phyloP scores from a whole-genome alignment of 1,140 invertebrate species.

The Tetragonula clypearis region DNA sequence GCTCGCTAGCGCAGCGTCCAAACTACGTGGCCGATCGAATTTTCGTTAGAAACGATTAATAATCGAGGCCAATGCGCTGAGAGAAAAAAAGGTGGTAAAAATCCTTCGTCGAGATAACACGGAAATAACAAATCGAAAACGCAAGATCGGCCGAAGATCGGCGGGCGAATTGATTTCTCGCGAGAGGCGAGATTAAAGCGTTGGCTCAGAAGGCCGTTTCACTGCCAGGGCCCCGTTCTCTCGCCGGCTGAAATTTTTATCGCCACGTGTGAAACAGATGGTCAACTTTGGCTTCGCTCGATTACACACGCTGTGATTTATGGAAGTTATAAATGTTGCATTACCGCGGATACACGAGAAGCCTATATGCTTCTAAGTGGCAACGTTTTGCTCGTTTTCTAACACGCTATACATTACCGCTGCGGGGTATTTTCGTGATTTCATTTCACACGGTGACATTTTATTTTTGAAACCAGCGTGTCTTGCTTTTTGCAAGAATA shows the following conservation, averaged over 20 bases:
- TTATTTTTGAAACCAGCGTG: not conserved
- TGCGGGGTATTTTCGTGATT: not conserved
- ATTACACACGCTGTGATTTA: conserved; percentile 52
- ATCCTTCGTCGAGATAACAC: too few relatives aligned
- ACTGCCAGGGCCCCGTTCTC: not conserved
- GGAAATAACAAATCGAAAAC: not conserved
- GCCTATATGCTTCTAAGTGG: conserved; percentile 59
- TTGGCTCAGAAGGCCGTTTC: not conserved
- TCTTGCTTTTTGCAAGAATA: too few relatives aligned
- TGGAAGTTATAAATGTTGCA: conserved; percentile 58
- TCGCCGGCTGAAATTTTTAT: conserved; percentile 55
- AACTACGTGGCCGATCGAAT: not conserved
- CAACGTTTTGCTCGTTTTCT: conserved; percentile 13
- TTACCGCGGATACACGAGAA: conserved; percentile 52
- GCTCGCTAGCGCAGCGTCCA: not conserved
- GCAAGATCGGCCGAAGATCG: not conserved
- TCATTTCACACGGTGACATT: too few relatives aligned
- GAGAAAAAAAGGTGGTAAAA: not conserved
- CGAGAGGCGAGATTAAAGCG: conserved; percentile 9
- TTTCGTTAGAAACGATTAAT: too few relatives aligned
- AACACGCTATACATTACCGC: not conserved
- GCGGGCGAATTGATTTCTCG: not conserved
- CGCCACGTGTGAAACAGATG: conserved; percentile 47
- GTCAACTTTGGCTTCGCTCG: conserved; percentile 33
- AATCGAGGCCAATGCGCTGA: not conserved